Percentiles rank a stretch among this genome's conserved stretches.
Evolutionary conservation across 1,140 invertebrate genomes (phyloP).

Genomic region (Cyrtorhinus lividipennis): DNA sequence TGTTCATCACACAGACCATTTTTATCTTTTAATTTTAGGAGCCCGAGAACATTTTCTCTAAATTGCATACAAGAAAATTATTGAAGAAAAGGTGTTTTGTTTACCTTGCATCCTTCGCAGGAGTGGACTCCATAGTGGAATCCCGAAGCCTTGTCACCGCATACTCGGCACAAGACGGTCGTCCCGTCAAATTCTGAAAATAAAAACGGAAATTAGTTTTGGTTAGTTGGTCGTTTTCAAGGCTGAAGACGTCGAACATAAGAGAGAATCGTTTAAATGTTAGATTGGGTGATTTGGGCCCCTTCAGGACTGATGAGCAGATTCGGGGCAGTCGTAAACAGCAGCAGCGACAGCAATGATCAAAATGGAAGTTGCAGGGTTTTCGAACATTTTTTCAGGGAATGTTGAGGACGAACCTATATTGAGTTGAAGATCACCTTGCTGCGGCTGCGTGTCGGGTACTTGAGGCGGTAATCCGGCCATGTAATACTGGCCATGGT

Average conservation of each 20-base stretch:
- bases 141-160: constrained; percentile 96
- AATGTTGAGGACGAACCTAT: constrained; percentile 14
- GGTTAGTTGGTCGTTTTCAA: background rate
- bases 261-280: too few relatives aligned
- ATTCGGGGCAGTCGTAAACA: too few relatives aligned
- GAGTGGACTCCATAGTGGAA: constrained; percentile 99
- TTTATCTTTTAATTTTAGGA: too few relatives aligned
- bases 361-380: background rate
- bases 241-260: too few relatives aligned
- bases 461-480: constrained; percentile 15
- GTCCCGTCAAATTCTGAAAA: constrained; percentile 97
- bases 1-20: too few relatives aligned
- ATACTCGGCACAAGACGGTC: constrained; percentile 94
- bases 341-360: background rate
- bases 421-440: constrained; percentile 17
- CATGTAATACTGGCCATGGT: constrained; percentile 17
- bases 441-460: constrained; percentile 11
- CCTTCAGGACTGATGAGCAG: too few relatives aligned
- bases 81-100: too few relatives aligned
- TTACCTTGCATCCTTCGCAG: constrained; percentile 99
- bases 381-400: background rate
- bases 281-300: too few relatives aligned
- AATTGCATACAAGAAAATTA: too few relatives aligned
- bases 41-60: too few relatives aligned
- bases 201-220: constrained; percentile 29